Evolutionary conservation across 1,140 invertebrate genomes (phyloP), one percentile per base, ranked within the genome.

Genomic region (Conus ventricosus): DNA sequence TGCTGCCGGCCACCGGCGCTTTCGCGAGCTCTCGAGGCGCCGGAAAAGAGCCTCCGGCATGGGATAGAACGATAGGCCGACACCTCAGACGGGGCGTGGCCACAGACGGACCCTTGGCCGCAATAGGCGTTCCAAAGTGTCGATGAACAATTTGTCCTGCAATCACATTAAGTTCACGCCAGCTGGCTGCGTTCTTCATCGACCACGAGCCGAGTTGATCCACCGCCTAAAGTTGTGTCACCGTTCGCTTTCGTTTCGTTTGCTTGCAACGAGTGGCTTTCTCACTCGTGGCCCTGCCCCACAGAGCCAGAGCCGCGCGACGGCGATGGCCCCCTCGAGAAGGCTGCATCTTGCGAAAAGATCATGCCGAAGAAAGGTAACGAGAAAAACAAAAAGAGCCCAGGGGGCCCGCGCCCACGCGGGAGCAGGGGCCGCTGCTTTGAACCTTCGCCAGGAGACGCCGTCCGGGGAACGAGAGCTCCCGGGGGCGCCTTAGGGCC

Each of bases 91-190:
- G 96, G 96, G 94, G 95, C 95, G 96, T 95, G 95, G 95, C 95
- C 93, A 95, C 91, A 92, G 91, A 91, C 94, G 94, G 96, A 97
- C 96, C 97, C 96, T 96, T 94, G 95, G 96, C 95, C 94, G 96
- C 96, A 96, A 97, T 97, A 95, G 97, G 97, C 97, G 96, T 97
- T 97, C n/a, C 97, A 96, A 97, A 96, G 96, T 96, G 96, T 97
- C 96, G 96, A 97, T 97, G 97, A 96, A 97, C 97, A 94, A 96
- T 96, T 96, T 97, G 96, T 97, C 96, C 96, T 97, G 97, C 97
- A 97, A 96, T 97, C 97, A 96, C 97, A 96, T 97, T 96, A 96
- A 96, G 95, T 96, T 96, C 96, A 96, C 97, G 96, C n/a, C 97
- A 97, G 95, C 97, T 97, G 91, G 95, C 95, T 97, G 96, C 97